phyloP scores from a whole-genome alignment of 2,113 vertebrate genomes.

The Aldabrachelys gigantea region DNA sequence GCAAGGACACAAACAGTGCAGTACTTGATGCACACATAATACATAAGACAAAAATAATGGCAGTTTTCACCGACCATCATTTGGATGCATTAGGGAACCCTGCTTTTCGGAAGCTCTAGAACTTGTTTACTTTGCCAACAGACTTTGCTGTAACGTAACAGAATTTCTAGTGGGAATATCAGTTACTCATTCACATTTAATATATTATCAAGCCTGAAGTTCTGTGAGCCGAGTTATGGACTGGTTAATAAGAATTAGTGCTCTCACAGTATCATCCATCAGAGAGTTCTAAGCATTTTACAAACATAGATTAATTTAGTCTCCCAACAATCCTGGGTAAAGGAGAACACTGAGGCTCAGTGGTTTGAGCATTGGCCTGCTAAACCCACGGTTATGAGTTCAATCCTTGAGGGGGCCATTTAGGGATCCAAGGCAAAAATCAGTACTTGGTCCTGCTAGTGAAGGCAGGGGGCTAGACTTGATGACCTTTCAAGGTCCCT shows the following conservation, averaged over 20 bases:
- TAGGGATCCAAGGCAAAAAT: too few species aligned
- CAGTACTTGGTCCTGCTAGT: too few species aligned
- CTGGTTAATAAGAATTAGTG: conserved; percentile 15
- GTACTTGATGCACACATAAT: not conserved
- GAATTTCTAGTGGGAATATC: conserved; percentile 33
- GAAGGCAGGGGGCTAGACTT: too few species aligned
- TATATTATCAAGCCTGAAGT: conserved; percentile 20
- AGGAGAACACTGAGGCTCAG: not conserved
- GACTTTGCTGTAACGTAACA: not conserved
- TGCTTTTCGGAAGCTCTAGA: conserved; percentile 24
- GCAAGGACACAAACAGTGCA: not conserved
- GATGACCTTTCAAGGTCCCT: too few species aligned
- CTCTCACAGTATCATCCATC: not conserved
- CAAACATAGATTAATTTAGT: not conserved
- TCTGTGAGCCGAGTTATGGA: not conserved
- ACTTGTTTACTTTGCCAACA: conserved; percentile 20
- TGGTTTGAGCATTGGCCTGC: too few species aligned
- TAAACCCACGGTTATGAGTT: too few species aligned
- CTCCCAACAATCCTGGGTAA: not conserved
- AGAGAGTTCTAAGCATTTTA: conserved; percentile 10
- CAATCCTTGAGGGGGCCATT: too few species aligned
- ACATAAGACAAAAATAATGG: not conserved
- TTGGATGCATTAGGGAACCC: not conserved
- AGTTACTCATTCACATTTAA: not conserved
- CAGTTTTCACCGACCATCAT: conserved; percentile 5